Conservation (phyloP, 2,113 vertebrate genomes). For the Dasypus novemcinctus region DNA sequence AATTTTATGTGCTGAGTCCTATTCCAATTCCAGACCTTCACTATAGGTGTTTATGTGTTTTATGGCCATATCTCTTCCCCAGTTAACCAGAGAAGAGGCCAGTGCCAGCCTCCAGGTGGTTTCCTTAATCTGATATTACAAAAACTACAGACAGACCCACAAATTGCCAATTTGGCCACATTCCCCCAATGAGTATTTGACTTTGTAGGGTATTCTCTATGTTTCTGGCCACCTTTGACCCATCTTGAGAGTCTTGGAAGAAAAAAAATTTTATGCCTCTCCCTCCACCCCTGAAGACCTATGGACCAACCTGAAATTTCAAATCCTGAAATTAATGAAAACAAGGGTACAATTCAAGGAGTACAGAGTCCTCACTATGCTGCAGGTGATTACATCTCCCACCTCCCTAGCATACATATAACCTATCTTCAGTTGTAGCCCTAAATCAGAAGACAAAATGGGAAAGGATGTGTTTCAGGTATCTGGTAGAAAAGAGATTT, state of each 20-base stretch:
- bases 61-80: neutral
- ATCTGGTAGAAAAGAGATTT: neutral
- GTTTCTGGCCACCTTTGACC: neutral
- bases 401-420: neutral
- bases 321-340: conserved; percentile 10
- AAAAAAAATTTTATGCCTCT: neutral
- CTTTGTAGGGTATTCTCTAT: neutral
- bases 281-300: neutral
- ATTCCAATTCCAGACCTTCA: neutral
- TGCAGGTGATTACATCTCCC: neutral
- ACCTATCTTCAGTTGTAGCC: neutral
- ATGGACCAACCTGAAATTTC: neutral
- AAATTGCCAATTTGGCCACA: neutral
- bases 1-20: neutral
- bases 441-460: neutral
- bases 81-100: neutral
- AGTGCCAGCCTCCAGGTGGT: neutral
- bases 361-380: neutral
- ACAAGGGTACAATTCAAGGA: conserved; percentile 38
- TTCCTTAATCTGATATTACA: neutral
- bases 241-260: neutral
- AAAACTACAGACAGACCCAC: neutral
- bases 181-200: neutral
- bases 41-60: neutral
- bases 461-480: neutral